Evolutionary conservation across 2,797 vertebrate species (phyloP).

Genomic region (Gobio occitaniae): DNA sequence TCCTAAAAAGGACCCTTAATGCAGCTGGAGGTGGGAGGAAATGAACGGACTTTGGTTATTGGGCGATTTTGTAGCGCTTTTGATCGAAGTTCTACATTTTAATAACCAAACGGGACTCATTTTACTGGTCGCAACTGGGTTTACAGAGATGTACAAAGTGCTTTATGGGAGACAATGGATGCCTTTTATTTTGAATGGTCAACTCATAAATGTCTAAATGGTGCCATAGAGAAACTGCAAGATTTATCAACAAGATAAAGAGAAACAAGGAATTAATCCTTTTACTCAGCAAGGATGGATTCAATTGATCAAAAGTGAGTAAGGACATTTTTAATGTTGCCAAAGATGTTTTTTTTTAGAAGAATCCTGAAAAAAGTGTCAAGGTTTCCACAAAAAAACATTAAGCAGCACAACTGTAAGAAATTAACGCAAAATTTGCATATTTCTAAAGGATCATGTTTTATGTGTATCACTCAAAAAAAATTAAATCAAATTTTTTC

Average conservation of each 20-base stretch:
- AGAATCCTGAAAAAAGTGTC: not conserved
- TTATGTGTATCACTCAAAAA: too few relatives aligned
- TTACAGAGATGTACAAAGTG: conserved; percentile 1
- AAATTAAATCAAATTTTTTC: too few relatives aligned
- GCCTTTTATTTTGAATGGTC: conserved; percentile 27
- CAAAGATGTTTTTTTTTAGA: not conserved
- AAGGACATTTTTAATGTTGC: not conserved
- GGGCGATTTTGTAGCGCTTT: not conserved
- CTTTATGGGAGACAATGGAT: conserved; percentile 20
- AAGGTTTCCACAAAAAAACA: too few relatives aligned
- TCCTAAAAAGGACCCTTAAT: not conserved
- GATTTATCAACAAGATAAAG: not conserved
- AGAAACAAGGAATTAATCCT: not conserved
- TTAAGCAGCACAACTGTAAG: too few relatives aligned
- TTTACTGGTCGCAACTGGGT: not conserved
- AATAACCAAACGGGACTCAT: conserved; percentile 11
- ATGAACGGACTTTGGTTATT: not conserved
- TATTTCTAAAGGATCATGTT: too few relatives aligned
- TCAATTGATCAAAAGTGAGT: not conserved
- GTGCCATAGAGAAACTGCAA: not conserved
- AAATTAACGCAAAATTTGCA: not conserved
- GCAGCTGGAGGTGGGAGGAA: not conserved
- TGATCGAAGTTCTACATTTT: conserved; percentile 19
- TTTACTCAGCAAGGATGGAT: not conserved
- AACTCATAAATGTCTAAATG: conserved; percentile 14